phyloP scores from a whole-genome alignment of 2,797 vertebrate genomes.

The Sebastes dallii region DNA sequence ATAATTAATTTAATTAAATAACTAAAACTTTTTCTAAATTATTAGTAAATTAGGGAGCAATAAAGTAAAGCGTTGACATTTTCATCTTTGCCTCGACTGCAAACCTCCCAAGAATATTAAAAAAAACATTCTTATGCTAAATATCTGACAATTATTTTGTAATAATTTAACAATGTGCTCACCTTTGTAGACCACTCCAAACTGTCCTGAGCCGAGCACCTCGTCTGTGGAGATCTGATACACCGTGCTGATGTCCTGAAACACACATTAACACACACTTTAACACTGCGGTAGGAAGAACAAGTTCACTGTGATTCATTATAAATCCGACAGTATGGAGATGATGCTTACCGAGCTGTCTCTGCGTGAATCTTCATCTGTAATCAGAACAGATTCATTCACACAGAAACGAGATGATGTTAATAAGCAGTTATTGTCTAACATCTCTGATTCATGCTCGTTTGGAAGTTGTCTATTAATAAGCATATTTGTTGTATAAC shows the following conservation, averaged over 20 bases:
- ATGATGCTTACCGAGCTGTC: conserved; percentile 45
- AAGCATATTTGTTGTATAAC: background rate
- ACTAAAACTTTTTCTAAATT: background rate
- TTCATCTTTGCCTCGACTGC: background rate
- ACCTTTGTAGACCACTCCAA: conserved; percentile 83
- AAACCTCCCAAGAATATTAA: background rate
- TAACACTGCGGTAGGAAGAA: background rate
- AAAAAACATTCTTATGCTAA: background rate
- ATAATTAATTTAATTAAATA: background rate
- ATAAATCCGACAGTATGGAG: background rate
- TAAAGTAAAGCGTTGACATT: background rate
- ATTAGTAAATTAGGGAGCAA: background rate
- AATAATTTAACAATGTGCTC: background rate
- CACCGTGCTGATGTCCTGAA: conserved; percentile 78
- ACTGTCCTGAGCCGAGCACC: conserved; percentile 84
- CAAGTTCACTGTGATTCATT: no score
- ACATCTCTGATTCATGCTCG: background rate
- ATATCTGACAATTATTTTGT: background rate
- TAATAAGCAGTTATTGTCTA: background rate
- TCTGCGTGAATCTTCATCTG: conserved; percentile 21
- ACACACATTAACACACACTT: conserved; percentile 19
- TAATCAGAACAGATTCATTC: background rate
- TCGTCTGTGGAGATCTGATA: conserved; percentile 85
- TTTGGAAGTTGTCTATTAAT: background rate
- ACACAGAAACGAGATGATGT: background rate